Percentiles rank a stretch among this genome's conserved stretches.
Evolutionary conservation across 2,888 invertebrate genomes (phyloP).

Genomic region (Dryobota labecula): DNA sequence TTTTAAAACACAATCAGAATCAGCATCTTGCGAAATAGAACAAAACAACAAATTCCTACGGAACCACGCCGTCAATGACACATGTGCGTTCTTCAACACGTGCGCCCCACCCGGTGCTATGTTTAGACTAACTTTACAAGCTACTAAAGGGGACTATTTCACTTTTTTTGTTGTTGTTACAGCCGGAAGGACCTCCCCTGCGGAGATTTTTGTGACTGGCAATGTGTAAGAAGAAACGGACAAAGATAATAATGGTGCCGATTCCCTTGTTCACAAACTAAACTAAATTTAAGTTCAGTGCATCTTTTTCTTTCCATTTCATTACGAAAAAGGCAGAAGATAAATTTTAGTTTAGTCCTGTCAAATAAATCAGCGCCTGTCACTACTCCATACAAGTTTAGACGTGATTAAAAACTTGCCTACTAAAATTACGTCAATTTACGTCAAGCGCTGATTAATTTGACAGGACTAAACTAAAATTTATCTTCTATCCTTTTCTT

Average conservation of each 20-base stretch:
- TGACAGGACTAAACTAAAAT: too few species aligned
- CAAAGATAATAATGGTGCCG: background rate
- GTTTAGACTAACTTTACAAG: slow-evolving; percentile 40
- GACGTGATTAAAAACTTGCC: too few species aligned
- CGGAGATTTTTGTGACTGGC: slow-evolving; percentile 40
- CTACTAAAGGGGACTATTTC: slow-evolving; percentile 23
- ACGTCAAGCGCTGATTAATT: too few species aligned
- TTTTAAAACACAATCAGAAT: slow-evolving; percentile 2
- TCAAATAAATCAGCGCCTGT: too few species aligned
- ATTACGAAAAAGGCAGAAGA: too few species aligned
- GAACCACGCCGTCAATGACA: slow-evolving; percentile 31
- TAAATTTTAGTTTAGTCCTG: too few species aligned
- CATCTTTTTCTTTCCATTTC: too few species aligned
- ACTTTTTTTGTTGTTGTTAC: slow-evolving; percentile 22
- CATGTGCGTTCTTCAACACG: slow-evolving; percentile 41
- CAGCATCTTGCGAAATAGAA: background rate
- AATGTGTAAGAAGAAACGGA: background rate
- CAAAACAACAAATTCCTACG: slow-evolving; percentile 4
- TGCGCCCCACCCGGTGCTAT: slow-evolving; percentile 50
- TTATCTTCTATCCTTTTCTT: too few species aligned
- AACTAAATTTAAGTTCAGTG: too few species aligned
- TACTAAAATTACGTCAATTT: too few species aligned
- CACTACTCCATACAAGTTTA: too few species aligned
- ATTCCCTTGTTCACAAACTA: too few species aligned
- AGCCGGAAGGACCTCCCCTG: slow-evolving; percentile 51